Base-by-base conservation (phyloP, 2,113 vertebrate genomes). In the Furnarius figulus region DNA sequence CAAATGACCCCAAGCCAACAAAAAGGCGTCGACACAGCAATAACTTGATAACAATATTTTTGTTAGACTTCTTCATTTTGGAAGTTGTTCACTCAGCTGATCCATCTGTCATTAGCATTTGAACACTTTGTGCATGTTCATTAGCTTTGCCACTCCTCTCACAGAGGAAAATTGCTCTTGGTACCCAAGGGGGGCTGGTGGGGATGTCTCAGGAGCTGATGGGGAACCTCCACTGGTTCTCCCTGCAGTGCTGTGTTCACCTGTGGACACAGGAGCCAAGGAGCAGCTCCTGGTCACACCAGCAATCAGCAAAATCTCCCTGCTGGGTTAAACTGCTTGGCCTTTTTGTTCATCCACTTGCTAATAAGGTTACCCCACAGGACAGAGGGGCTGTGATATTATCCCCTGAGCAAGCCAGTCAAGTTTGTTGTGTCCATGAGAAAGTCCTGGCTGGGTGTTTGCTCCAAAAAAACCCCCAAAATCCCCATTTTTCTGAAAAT, bases 21-120 rank as follows among this genome's bases (percentile, higher is more conserved):
- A 8, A 84, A 86, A 50, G 0, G 0, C 16, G 3, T 61, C 0
- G 0, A 14, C 5, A 8, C n/a, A 46, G 39, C 27, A 76, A 25
- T 22, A 66, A 78, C 47, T 63, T 85, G 8, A 13, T 16, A 20
- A 37, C 68, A 59, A 39, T 5, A 14, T 40, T 37, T 61, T n/a
- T 4, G 0, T 35, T 73, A n/a, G 79, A 79, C 71, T 92, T 62
- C 17, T 21, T n/a, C 2, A 1, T 3, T 73, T 91, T 50, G 39
- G 35, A 88, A 70, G 77, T 22, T 68, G 13, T 50, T 89, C 40
- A 1, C 23, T 71, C 78, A 56, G 73, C 49, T 56, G 50, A 71
- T 83, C 39, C n/a, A 1, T 72, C 21, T 11, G 42, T 46, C 73
- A 81, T 87, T 50, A 81, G 23, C 1, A 0, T 68, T 87, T 66